Percentiles rank a stretch among this genome's conserved stretches.
Conservation (phyloP, 1,140 invertebrate species). For the Nebria ingens region DNA sequence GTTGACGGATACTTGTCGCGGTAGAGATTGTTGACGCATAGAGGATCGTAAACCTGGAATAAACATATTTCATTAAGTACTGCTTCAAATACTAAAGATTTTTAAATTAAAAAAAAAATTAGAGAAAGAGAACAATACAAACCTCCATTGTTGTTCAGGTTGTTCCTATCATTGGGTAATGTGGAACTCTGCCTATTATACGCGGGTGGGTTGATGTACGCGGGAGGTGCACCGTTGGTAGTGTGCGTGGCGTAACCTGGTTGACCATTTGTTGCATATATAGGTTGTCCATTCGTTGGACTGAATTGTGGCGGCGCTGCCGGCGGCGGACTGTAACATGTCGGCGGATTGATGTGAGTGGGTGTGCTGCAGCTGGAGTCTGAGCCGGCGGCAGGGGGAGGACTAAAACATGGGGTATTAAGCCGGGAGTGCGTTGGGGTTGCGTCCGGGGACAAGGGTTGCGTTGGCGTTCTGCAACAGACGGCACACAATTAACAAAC, state of each 20-base stretch:
- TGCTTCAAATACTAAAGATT: no score
- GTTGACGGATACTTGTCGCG: constrained; percentile 28
- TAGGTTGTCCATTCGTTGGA: constrained; percentile 14
- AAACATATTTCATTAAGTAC: no score
- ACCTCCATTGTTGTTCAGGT: no score
- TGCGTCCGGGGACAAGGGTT: constrained; percentile 31
- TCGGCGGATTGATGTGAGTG: constrained; percentile 24
- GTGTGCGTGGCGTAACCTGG: constrained; percentile 13
- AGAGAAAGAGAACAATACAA: no score
- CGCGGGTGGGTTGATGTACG: constrained; percentile 25
- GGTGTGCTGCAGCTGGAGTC: constrained; percentile 30
- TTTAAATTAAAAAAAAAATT: no score
- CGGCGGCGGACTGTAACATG: constrained; percentile 23
- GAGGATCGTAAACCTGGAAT: constrained; percentile 27
- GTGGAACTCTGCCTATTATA: constrained; percentile 23
- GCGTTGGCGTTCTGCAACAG: constrained; percentile 27
- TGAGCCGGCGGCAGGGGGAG: constrained; percentile 35
- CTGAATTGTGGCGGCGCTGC: constrained; percentile 19
- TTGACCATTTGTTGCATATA: constrained; percentile 6
- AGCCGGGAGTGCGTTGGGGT: constrained; percentile 34
- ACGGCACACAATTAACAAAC: constrained; percentile 15
- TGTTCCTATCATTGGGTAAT: constrained; percentile 15
- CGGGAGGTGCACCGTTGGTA: constrained; percentile 18
- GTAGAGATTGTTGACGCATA: constrained; percentile 27
- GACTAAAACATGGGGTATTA: constrained; percentile 38